These are phyloP conservation scores for Anolis sagrei DNA, from an alignment of 2,113 vertebrate genomes.

Conservation along the genomic window DNA sequence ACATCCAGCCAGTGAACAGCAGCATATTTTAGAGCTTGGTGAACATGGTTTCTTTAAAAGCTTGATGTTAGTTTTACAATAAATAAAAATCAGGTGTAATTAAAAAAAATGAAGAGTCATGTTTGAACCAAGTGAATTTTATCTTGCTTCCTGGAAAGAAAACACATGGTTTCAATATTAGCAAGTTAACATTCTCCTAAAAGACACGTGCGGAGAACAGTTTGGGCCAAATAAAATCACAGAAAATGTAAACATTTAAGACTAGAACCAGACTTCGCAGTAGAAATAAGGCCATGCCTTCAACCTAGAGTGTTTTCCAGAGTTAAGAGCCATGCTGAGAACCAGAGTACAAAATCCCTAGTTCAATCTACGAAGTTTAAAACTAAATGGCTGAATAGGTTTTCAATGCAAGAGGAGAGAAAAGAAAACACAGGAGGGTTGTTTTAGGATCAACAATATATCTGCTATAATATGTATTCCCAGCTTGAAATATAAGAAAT, in stretches of 20 bases:
- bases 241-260: too few relatives aligned
- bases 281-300: neutral
- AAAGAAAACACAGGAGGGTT: neutral
- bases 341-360: too few relatives aligned
- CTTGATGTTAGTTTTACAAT: neutral
- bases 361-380: too few relatives aligned
- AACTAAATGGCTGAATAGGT: too few relatives aligned
- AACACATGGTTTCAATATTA: neutral
- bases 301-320: too few relatives aligned
- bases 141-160: neutral
- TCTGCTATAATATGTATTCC: neutral
- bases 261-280: neutral
- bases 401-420: too few relatives aligned
- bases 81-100: constrained; percentile 19
- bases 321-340: too few relatives aligned
- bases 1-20: fast-evolving
- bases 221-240: neutral
- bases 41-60: neutral
- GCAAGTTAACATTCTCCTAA: neutral
- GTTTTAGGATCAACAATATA: neutral
- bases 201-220: neutral
- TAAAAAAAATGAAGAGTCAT: constrained; percentile 1
- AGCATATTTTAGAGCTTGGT: constrained; percentile 23
- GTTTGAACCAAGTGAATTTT: neutral
- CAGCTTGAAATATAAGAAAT: too few relatives aligned